Evolutionary conservation across 2,797 vertebrate species (phyloP).

Genomic region (Euthynnus affinis): DNA sequence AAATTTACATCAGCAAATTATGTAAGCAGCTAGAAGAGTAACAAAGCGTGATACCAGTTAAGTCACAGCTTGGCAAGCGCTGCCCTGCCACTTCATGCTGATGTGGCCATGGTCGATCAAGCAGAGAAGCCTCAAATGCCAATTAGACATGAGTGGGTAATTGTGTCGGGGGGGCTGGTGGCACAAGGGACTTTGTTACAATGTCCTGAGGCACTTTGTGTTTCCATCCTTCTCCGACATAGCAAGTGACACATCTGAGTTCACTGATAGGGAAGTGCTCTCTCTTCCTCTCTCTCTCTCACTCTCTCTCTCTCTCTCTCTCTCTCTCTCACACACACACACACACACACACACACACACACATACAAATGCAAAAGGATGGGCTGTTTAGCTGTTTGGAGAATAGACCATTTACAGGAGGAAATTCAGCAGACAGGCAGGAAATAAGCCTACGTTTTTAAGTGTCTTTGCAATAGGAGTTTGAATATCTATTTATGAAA

Average conservation of each 20-base stretch:
- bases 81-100: constrained; percentile 88
- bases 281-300: not conserved
- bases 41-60: constrained; percentile 88
- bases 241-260: constrained; percentile 82
- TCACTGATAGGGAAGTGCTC: constrained; percentile 63
- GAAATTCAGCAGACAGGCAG: constrained; percentile 20
- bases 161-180: constrained; percentile 87
- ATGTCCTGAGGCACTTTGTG: constrained; percentile 84
- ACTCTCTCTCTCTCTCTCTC: no score
- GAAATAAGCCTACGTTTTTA: constrained; percentile 17
- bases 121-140: constrained; percentile 86
- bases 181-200: constrained; percentile 84
- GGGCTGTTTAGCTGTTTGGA: constrained; percentile 15
- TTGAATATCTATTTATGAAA: constrained; percentile 20
- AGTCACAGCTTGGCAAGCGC: constrained; percentile 87
- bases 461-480: constrained; percentile 11
- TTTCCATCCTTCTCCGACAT: constrained; percentile 81
- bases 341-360: not conserved
- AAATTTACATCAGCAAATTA: constrained; percentile 88
- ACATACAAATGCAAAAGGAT: not conserved
- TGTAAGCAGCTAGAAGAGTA: constrained; percentile 86
- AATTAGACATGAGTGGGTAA: constrained; percentile 90
- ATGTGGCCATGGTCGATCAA: constrained; percentile 86
- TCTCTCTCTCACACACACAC: not conserved
- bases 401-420: constrained; percentile 22